phyloP scores from a whole-genome alignment of 2,113 vertebrate species.

The Cygnus atratus region DNA sequence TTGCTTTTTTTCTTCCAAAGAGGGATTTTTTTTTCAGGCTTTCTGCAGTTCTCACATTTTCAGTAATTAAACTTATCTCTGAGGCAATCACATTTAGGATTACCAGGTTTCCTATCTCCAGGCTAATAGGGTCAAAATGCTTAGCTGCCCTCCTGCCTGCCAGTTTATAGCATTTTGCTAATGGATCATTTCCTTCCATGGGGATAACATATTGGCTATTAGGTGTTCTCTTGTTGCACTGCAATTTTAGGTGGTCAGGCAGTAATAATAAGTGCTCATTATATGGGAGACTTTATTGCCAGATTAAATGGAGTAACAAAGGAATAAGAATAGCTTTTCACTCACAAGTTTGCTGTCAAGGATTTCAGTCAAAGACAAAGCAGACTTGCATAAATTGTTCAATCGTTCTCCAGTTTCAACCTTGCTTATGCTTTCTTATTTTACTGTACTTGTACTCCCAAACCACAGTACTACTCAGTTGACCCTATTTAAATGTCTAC shows the following conservation, averaged over 20 bases:
- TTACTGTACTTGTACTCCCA: background rate
- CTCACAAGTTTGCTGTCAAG: background rate
- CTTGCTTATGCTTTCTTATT: background rate
- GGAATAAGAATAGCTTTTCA: background rate
- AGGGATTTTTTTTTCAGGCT: background rate
- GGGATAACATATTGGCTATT: slow-evolving; percentile 32
- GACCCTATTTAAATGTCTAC: rapidly evolving
- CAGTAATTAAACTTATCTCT: slow-evolving; percentile 63
- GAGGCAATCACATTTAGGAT: slow-evolving; percentile 58
- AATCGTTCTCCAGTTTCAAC: background rate
- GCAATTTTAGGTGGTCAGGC: slow-evolving; percentile 38
- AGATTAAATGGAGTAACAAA: slow-evolving; percentile 11
- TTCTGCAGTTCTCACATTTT: slow-evolving; percentile 52
- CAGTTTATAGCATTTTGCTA: slow-evolving; percentile 64
- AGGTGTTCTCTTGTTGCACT: slow-evolving; percentile 29
- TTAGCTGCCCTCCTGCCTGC: slow-evolving; percentile 58
- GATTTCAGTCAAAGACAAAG: background rate
- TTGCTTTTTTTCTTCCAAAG: background rate
- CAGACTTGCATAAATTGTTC: background rate
- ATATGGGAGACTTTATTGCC: background rate
- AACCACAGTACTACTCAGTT: background rate
- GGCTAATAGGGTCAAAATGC: slow-evolving; percentile 55
- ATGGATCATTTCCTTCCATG: slow-evolving; percentile 49
- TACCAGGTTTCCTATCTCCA: slow-evolving; percentile 45
- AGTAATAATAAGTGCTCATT: slow-evolving; percentile 27